phyloP scores from a whole-genome alignment of 2,888 invertebrate species.

The Petrophora chlorosata region DNA sequence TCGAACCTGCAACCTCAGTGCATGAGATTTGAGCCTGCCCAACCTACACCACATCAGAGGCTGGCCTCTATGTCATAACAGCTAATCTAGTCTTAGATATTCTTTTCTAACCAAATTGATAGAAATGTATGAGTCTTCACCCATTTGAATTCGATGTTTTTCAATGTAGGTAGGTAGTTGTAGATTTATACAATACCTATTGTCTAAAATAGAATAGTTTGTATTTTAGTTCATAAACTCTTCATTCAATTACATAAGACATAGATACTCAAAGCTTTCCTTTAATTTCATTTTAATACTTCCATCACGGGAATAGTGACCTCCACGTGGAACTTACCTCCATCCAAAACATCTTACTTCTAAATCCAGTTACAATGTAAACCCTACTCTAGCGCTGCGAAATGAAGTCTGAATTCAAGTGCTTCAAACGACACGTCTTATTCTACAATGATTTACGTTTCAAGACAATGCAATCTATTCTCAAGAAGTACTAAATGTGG shows the following conservation, averaged over 20 bases:
- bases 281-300: conserved; percentile 64
- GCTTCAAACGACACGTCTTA: conserved; percentile 52
- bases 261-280: conserved; percentile 26
- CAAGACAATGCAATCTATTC: conserved; percentile 81
- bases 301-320: conserved; percentile 65
- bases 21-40: too few relatives aligned
- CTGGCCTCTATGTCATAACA: too few relatives aligned
- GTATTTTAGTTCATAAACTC: too few relatives aligned
- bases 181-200: too few relatives aligned
- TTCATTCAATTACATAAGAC: neutral
- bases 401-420: conserved; percentile 46
- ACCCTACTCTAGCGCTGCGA: conserved; percentile 36
- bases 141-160: too few relatives aligned
- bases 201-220: too few relatives aligned
- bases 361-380: conserved; percentile 25
- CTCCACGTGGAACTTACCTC: conserved; percentile 61
- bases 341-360: conserved; percentile 38
- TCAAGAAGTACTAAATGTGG: conserved; percentile 37
- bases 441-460: conserved; percentile 70
- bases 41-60: too few relatives aligned
- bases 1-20: too few relatives aligned
- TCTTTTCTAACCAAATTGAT: too few relatives aligned
- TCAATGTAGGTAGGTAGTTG: too few relatives aligned
- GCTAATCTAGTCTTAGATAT: too few relatives aligned
- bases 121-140: too few relatives aligned